These are phyloP conservation scores for Miltochrista miniata DNA, from an alignment of 2,888 invertebrate genomes.

Conservation along the genomic window DNA sequence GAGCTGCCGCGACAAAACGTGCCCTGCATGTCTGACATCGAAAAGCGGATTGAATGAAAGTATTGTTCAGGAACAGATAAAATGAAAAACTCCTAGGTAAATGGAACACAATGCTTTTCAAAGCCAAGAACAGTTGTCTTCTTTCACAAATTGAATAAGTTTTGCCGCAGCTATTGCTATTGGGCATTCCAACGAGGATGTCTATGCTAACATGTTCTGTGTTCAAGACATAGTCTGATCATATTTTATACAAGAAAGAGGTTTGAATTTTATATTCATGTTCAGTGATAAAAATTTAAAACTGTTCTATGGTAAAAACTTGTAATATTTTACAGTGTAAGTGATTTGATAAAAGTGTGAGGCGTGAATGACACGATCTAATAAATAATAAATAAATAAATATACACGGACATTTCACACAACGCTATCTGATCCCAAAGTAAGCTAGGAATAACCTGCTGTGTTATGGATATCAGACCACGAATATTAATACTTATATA, in stretches of 20 bases:
- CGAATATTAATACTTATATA: too few relatives aligned
- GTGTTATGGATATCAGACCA: too few relatives aligned
- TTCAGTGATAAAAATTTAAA: too few relatives aligned
- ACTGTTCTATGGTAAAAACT: too few relatives aligned
- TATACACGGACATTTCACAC: too few relatives aligned
- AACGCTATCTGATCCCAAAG: too few relatives aligned
- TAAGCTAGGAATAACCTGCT: too few relatives aligned
- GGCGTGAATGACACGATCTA: too few relatives aligned
- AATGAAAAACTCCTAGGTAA: constrained; percentile 60
- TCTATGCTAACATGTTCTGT: constrained; percentile 44
- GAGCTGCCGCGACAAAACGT: constrained; percentile 66
- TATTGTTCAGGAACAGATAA: constrained; percentile 72
- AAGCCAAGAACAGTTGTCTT: constrained; percentile 73
- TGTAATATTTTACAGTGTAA: too few relatives aligned
- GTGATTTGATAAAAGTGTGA: too few relatives aligned
- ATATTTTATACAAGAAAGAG: constrained; percentile 20
- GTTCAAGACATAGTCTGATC: constrained; percentile 33
- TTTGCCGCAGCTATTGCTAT: constrained; percentile 67
- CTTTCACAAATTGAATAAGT: constrained; percentile 78
- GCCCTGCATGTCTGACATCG: constrained; percentile 71
- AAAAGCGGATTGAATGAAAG: constrained; percentile 73
- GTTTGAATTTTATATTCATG: constrained; percentile 12
- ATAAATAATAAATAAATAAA: too few relatives aligned
- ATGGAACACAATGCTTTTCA: constrained; percentile 67
- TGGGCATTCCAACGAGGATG: constrained; percentile 49